Percentiles rank a stretch among this genome's conserved stretches.
phyloP scores from a whole-genome alignment of 2,888 invertebrate species.

The Aleiodes testaceus region DNA sequence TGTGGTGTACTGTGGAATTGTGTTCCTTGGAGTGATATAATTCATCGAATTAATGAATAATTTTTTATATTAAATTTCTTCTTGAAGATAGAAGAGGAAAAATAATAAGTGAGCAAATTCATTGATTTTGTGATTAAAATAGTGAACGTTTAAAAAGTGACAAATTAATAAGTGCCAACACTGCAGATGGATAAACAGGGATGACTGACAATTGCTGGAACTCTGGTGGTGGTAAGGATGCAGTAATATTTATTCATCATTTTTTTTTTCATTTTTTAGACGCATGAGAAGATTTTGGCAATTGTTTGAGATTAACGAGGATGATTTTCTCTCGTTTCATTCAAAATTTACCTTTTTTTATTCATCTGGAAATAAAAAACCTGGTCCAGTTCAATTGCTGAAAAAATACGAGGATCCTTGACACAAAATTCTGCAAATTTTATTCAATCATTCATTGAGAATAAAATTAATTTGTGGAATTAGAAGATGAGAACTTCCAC shows the following conservation, averaged over 20 bases:
- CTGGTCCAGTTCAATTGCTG: not conserved
- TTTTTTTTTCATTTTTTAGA: conserved; percentile 27
- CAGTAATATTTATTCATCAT: conserved; percentile 21
- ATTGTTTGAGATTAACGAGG: not conserved
- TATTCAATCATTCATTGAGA: no score
- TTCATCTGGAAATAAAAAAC: conserved; percentile 15
- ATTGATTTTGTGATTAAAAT: not conserved
- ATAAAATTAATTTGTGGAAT: no score
- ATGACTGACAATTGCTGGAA: conserved; percentile 89
- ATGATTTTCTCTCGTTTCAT: not conserved
- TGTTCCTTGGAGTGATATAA: conserved; percentile 62
- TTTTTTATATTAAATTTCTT: not conserved
- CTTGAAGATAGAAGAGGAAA: conserved; percentile 9
- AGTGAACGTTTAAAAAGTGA: conserved; percentile 10
- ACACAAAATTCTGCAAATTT: no score
- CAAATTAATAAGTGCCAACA: conserved; percentile 61
- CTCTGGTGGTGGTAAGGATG: conserved; percentile 82
- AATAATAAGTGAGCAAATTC: conserved; percentile 11
- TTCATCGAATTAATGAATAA: conserved; percentile 42
- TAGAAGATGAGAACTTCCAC: no score
- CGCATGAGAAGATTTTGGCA: not conserved
- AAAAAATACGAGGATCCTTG: no score
- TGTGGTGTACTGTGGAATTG: conserved; percentile 56
- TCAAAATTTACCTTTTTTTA: not conserved
- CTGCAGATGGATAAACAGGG: conserved; percentile 75